Evolutionary conservation across 2,113 vertebrate species (phyloP).

Genomic region (Cheilinus undulatus): DNA sequence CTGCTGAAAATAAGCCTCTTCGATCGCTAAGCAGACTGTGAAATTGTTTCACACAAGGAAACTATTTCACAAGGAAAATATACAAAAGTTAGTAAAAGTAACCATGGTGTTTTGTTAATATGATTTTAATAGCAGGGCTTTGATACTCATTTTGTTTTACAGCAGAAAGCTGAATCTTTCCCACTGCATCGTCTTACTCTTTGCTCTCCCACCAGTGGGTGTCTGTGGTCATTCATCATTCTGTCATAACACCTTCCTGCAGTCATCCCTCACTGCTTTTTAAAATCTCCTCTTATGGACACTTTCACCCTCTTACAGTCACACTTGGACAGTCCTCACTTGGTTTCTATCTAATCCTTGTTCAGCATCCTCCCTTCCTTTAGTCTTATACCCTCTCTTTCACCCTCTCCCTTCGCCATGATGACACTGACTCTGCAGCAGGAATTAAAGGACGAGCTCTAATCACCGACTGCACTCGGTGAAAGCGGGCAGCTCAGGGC

Average conservation of each 20-base stretch:
- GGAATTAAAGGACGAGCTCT: conserved; percentile 35
- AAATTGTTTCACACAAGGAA: too few species aligned
- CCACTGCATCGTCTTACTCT: too few species aligned
- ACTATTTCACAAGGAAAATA: neutral
- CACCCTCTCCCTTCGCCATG: neutral
- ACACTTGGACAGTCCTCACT: neutral
- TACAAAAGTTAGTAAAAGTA: too few species aligned
- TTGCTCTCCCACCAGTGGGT: neutral
- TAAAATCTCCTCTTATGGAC: neutral
- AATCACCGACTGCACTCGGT: conserved; percentile 35
- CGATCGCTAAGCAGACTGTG: too few species aligned
- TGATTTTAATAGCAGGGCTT: neutral
- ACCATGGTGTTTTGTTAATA: neutral
- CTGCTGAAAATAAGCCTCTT: too few species aligned
- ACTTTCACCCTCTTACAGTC: neutral
- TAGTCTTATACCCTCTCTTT: neutral
- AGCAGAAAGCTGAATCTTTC: neutral
- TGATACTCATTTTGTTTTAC: neutral
- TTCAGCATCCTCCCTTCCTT: neutral
- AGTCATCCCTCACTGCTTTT: conserved; percentile 14
- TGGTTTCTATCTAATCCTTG: neutral
- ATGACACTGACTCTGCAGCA: conserved; percentile 28
- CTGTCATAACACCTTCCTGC: conserved; percentile 3
- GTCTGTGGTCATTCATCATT: conserved; percentile 13
- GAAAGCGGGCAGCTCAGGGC: conserved; percentile 19